These are phyloP conservation scores for Calephelis perditalis DNA, from an alignment of 2,888 invertebrate genomes.

Conservation along the genomic window DNA sequence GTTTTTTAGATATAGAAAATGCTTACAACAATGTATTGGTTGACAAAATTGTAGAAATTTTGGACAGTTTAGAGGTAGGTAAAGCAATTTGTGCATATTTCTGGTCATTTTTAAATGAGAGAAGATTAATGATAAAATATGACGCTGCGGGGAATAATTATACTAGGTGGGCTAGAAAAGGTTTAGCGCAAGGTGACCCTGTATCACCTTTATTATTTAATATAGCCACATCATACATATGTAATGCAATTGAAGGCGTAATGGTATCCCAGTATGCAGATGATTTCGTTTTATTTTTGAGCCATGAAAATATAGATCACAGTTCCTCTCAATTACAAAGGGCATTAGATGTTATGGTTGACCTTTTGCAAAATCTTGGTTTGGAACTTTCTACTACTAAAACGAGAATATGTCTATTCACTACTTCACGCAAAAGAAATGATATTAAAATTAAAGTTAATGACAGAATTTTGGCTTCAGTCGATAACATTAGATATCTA, in stretches of 20 bases:
- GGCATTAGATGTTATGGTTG: constrained; percentile 18
- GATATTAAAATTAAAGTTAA: constrained; percentile 10
- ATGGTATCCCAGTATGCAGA: constrained; percentile 17
- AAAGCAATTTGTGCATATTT: constrained; percentile 29
- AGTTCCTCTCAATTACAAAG: constrained; percentile 13
- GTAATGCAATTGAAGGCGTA: constrained; percentile 10
- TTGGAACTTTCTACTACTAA: constrained; percentile 23
- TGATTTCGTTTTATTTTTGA: constrained; percentile 16
- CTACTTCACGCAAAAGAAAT: constrained; percentile 12
- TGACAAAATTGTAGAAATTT: constrained; percentile 15
- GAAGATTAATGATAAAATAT: constrained; percentile 25
- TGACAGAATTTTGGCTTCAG: not conserved
- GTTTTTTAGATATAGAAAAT: constrained; percentile 35
- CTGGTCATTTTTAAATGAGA: constrained; percentile 27
- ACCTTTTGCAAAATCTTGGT: constrained; percentile 19
- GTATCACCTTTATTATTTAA: constrained; percentile 38
- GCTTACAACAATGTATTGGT: constrained; percentile 35
- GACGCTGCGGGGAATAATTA: not conserved
- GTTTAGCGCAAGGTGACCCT: constrained; percentile 36
- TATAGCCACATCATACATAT: constrained; percentile 25
- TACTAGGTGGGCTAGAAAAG: constrained; percentile 24
- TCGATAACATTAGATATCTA: not conserved
- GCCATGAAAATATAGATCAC: not conserved
- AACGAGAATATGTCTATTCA: constrained; percentile 27
- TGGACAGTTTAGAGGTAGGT: constrained; percentile 29